phyloP scores from a whole-genome alignment of 2,888 invertebrate genomes.

The Heliothis peltigera region DNA sequence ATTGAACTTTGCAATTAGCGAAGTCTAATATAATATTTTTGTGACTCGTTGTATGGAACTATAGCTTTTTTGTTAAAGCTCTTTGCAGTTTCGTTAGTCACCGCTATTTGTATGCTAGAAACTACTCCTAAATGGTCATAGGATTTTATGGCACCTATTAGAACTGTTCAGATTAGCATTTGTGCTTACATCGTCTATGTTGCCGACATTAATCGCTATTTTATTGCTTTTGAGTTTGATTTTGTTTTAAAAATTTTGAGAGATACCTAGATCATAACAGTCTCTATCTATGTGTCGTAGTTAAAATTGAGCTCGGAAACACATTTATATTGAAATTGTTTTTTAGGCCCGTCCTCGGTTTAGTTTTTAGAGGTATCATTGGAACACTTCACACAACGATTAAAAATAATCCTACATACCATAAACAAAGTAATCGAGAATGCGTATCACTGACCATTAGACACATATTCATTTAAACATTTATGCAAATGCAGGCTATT shows the following conservation, averaged over 20 bases:
- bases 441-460: slow-evolving; percentile 39
- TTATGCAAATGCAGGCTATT: slow-evolving; percentile 66
- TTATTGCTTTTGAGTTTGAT: slow-evolving; percentile 21
- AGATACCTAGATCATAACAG: too few relatives aligned
- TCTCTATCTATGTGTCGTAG: too few relatives aligned
- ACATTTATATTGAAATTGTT: not conserved
- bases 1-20: not conserved
- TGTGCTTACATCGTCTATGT: slow-evolving; percentile 17
- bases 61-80: slow-evolving; percentile 24
- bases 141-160: slow-evolving; percentile 42
- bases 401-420: slow-evolving; percentile 16
- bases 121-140: slow-evolving; percentile 30
- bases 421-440: slow-evolving; percentile 52
- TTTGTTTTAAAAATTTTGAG: not conserved
- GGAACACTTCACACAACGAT: not conserved
- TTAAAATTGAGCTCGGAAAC: too few relatives aligned
- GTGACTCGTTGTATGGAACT: slow-evolving; percentile 7
- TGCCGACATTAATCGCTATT: slow-evolving; percentile 22
- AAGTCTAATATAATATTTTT: slow-evolving; percentile 16
- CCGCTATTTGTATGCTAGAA: slow-evolving; percentile 35
- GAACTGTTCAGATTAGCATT: slow-evolving; percentile 31
- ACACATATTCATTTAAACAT: slow-evolving; percentile 53
- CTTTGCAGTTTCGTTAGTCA: slow-evolving; percentile 35
- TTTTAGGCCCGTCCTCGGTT: not conserved
- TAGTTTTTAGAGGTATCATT: too few relatives aligned